Conservation (phyloP, 2,888 invertebrate genomes). For the Andrena camellia region DNA sequence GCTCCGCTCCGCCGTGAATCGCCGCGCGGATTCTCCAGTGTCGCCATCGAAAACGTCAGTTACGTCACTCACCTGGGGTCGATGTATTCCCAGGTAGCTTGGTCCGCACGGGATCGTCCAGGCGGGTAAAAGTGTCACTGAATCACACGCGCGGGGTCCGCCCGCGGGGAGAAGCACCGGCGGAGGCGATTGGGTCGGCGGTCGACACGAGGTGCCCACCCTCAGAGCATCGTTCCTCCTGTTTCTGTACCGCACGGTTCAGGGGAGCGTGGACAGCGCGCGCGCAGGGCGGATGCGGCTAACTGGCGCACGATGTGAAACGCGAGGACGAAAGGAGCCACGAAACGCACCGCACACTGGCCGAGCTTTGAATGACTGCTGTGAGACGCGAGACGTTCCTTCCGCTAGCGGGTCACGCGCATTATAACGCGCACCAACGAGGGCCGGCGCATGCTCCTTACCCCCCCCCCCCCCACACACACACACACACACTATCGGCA, state of each 20-base stretch:
- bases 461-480: too few species aligned
- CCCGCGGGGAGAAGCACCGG: slow-evolving; percentile 19
- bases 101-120: neutral
- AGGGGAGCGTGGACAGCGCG: neutral
- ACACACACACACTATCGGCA: slow-evolving; percentile 2
- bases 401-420: slow-evolving; percentile 39
- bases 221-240: slow-evolving; percentile 45
- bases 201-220: slow-evolving; percentile 13
- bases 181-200: slow-evolving; percentile 1
- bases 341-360: slow-evolving; percentile 70
- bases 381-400: slow-evolving; percentile 31
- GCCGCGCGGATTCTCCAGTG: neutral
- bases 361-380: slow-evolving; percentile 75
- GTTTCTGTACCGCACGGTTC: neutral
- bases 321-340: slow-evolving; percentile 33
- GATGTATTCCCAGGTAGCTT: neutral
- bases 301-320: slow-evolving; percentile 1
- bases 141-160: slow-evolving; percentile 18
- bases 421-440: slow-evolving; percentile 54
- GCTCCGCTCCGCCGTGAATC: too few species aligned
- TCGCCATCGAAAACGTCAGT: neutral
- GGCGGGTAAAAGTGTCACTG: slow-evolving; percentile 4
- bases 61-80: slow-evolving; percentile 22
- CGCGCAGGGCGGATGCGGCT: slow-evolving; percentile 2
- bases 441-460: slow-evolving; percentile 57